A percentile compares a stretch with the other conserved stretches of the same genome.
These are phyloP conservation scores for Sinocyclocheilus anshuiensis DNA, from an alignment of 2,113 vertebrate genomes.

Conservation along the genomic window DNA sequence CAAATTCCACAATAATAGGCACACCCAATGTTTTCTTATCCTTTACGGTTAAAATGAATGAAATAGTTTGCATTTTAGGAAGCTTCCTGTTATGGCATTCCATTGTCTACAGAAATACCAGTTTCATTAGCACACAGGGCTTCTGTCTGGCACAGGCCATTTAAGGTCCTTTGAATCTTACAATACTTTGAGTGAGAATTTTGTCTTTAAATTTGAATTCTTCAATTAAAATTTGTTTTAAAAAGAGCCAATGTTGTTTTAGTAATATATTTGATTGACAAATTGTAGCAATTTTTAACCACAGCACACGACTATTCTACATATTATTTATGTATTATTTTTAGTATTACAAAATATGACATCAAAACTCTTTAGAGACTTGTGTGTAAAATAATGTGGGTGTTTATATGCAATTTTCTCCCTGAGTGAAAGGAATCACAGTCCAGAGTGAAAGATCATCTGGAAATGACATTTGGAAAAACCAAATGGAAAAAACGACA, in stretches of 20 bases:
- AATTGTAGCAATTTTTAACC: neutral
- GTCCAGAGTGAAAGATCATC: slow-evolving; percentile 63
- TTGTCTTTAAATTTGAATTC: too few relatives aligned
- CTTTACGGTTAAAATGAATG: slow-evolving; percentile 17
- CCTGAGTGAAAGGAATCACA: slow-evolving; percentile 53
- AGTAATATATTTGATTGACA: neutral
- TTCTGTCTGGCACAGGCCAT: neutral
- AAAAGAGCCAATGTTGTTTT: neutral
- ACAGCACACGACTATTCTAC: neutral
- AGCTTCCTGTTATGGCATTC: slow-evolving; percentile 26
- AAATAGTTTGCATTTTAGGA: slow-evolving; percentile 38
- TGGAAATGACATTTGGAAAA: slow-evolving; percentile 69
- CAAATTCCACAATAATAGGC: neutral
- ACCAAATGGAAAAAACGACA: slow-evolving; percentile 28
- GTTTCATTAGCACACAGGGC: neutral
- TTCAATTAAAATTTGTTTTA: neutral
- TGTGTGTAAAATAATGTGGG: slow-evolving; percentile 31
- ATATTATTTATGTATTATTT: neutral
- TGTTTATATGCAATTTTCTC: slow-evolving; percentile 44
- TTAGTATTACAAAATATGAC: neutral
- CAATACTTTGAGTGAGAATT: neutral
- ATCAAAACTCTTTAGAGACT: neutral
- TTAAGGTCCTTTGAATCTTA: neutral
- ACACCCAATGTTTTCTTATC: neutral
- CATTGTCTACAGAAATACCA: slow-evolving; percentile 6